phyloP scores from a whole-genome alignment of 2,113 vertebrate species.

The Cardinalis cardinalis region DNA sequence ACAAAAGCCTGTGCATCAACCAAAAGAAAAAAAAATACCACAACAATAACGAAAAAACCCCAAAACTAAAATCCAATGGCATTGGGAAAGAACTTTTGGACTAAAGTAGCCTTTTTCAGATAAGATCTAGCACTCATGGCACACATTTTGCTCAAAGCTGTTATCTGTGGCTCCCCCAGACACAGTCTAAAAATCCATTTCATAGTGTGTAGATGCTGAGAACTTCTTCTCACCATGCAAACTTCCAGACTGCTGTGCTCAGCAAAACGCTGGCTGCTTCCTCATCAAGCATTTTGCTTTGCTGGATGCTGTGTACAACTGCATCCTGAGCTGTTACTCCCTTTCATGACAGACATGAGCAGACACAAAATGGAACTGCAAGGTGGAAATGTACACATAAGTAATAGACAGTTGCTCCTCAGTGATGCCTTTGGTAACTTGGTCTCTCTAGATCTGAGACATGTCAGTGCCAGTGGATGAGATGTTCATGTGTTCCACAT shows the following conservation, averaged over 20 bases:
- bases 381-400: not conserved
- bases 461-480: not conserved
- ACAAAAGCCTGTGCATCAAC: not conserved
- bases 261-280: not conserved
- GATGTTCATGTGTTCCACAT: not conserved
- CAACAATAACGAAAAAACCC: too few species aligned
- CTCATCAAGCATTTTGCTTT: not conserved
- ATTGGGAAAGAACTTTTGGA: not conserved
- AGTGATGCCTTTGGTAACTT: not conserved
- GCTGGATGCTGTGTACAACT: not conserved
- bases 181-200: conserved; percentile 14
- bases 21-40: not conserved
- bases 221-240: not conserved
- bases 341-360: not conserved
- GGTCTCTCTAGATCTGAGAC: not conserved
- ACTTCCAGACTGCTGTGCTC: not conserved
- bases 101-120: not conserved
- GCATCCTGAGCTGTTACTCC: not conserved
- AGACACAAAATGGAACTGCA: not conserved
- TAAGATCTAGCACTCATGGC: not conserved
- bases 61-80: not conserved
- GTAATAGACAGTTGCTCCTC: not conserved
- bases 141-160: not conserved
- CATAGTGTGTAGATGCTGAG: not conserved
- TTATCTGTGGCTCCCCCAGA: not conserved